These are phyloP conservation scores for Argyresthia albistria DNA, from an alignment of 2,888 invertebrate species.

Conservation along the genomic window DNA sequence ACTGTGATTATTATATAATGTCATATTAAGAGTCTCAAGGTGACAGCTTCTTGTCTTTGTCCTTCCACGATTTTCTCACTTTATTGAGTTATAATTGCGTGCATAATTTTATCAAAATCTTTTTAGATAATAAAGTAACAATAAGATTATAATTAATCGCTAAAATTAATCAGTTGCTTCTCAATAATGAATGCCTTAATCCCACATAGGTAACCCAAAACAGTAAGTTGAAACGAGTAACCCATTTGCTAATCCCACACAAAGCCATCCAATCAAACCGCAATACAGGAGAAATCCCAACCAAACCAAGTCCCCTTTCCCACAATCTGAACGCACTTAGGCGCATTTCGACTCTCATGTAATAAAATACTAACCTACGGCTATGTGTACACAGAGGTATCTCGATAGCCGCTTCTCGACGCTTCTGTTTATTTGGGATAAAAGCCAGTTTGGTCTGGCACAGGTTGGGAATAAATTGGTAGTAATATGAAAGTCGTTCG, in stretches of 20 bases:
- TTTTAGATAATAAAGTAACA: too few relatives aligned
- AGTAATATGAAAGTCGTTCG: conserved; percentile 62
- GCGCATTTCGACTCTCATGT: conserved; percentile 50
- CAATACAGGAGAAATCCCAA: conserved; percentile 35
- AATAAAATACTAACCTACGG: conserved; percentile 62
- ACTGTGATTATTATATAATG: conserved; percentile 2
- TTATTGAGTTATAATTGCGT: too few relatives aligned
- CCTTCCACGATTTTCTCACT: too few relatives aligned
- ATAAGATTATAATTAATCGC: too few relatives aligned
- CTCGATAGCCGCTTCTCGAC: not conserved
- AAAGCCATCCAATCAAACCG: conserved; percentile 35
- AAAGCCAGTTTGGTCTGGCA: not conserved
- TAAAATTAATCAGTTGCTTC: too few relatives aligned
- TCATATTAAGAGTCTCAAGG: not conserved
- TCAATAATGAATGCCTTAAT: too few relatives aligned
- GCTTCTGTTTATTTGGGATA: not conserved
- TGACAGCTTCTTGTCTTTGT: not conserved
- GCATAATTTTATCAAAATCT: too few relatives aligned
- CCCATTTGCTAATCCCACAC: conserved; percentile 16
- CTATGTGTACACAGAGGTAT: conserved; percentile 16
- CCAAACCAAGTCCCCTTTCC: conserved; percentile 36
- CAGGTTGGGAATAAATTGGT: not conserved
- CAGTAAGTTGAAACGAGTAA: not conserved
- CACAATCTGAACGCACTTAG: conserved; percentile 39
- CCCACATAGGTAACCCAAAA: too few relatives aligned